phyloP scores from a whole-genome alignment of 1,140 invertebrate genomes.

The Heliconius himera region DNA sequence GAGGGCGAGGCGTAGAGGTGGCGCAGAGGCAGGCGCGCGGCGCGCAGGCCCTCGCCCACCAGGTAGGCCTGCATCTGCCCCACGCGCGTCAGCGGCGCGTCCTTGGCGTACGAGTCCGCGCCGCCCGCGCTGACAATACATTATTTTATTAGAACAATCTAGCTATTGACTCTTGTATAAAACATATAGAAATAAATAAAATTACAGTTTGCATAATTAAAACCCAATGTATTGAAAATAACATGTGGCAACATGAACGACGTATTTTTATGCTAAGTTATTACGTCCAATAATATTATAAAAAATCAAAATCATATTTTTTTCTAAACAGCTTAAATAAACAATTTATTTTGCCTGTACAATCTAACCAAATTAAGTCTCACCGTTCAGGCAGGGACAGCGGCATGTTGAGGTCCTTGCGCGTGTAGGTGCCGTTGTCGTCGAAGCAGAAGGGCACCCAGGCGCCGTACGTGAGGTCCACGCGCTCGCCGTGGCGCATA shows the following conservation, averaged over 20 bases:
- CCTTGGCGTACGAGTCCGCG: slow-evolving; percentile 81
- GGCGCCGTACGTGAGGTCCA: slow-evolving; percentile 94
- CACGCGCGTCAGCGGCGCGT: slow-evolving; percentile 94
- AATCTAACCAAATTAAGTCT: background rate
- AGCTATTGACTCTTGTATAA: too few species aligned
- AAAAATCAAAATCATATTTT: too few species aligned
- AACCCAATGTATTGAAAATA: too few species aligned
- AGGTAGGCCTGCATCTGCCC: slow-evolving; percentile 87
- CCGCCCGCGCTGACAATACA: slow-evolving; percentile 58
- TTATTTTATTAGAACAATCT: background rate
- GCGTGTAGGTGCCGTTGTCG: slow-evolving; percentile 87
- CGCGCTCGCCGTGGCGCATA: slow-evolving; percentile 93
- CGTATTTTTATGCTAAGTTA: too few species aligned
- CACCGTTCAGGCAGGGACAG: slow-evolving; percentile 76
- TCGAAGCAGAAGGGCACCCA: slow-evolving; percentile 96
- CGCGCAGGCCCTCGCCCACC: slow-evolving; percentile 89
- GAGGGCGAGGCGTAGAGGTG: slow-evolving; percentile 93
- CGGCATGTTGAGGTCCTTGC: slow-evolving; percentile 96
- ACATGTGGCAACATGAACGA: too few species aligned
- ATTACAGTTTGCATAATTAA: too few species aligned
- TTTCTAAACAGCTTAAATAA: too few species aligned
- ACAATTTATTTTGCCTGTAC: background rate
- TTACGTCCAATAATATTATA: too few species aligned
- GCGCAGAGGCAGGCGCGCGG: slow-evolving; percentile 85
- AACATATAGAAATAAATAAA: background rate